A percentile compares a stretch with the other conserved stretches of the same genome.
Conservation (phyloP, 2,888 invertebrate genomes). For the Amphiduros pacificus region DNA sequence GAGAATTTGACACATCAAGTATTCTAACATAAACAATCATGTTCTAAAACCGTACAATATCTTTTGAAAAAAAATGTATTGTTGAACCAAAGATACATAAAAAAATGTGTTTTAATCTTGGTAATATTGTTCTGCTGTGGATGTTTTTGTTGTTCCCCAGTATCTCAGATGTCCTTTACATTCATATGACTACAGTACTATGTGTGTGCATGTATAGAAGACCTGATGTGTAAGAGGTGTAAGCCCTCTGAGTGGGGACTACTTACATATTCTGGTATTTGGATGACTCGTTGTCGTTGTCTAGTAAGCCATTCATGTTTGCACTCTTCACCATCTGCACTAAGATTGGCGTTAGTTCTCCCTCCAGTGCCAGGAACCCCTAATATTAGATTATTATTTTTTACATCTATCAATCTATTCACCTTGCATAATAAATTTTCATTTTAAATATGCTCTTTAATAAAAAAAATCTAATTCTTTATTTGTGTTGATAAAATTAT, state of each 20-base stretch:
- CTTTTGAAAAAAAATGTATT: background rate
- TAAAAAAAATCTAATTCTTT: background rate
- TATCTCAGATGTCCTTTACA: no score
- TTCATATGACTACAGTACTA: no score
- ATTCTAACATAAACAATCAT: background rate
- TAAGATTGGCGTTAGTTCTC: conserved; percentile 96
- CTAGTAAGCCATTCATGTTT: conserved; percentile 87
- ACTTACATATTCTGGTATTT: conserved; percentile 55
- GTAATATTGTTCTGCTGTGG: no score
- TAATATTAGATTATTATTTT: conserved; percentile 31
- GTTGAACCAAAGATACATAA: background rate
- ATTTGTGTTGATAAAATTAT: background rate
- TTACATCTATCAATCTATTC: no score
- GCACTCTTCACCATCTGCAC: conserved; percentile 98
- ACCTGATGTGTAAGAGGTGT: no score
- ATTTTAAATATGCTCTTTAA: no score
- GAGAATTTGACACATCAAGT: background rate
- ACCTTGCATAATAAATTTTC: no score
- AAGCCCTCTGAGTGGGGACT: no score
- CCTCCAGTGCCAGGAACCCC: conserved; percentile 94
- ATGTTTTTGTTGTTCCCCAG: no score
- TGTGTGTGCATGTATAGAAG: no score
- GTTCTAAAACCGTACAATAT: no score
- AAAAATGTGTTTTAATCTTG: background rate
- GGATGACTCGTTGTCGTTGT: conserved; percentile 93